Percentiles rank a stretch among this genome's conserved stretches.
Evolutionary conservation across 2,797 vertebrate genomes (phyloP).

Genomic region (Antennarius maculatus): DNA sequence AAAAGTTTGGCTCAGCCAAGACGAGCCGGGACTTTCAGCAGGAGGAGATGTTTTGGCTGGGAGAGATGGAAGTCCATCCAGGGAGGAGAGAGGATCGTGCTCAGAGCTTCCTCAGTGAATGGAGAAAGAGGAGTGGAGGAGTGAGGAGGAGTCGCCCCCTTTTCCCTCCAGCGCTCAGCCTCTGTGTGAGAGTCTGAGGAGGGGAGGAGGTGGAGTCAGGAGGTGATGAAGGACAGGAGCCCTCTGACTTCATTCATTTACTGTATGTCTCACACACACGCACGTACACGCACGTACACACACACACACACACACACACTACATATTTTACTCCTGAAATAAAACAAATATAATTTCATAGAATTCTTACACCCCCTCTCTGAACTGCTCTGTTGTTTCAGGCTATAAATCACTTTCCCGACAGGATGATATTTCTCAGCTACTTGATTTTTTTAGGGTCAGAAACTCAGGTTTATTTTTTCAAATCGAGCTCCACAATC

Average conservation of each 20-base stretch:
- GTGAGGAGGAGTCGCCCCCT: slow-evolving; percentile 79
- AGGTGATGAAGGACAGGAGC: slow-evolving; percentile 75
- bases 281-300: slow-evolving; percentile 10
- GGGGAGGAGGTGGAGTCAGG: slow-evolving; percentile 84
- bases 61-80: slow-evolving; percentile 61
- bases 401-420: background rate
- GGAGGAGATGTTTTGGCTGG: background rate
- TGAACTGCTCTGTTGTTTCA: background rate
- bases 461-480: background rate
- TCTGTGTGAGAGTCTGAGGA: slow-evolving; percentile 65
- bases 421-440: slow-evolving; percentile 5
- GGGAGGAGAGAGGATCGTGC: slow-evolving; percentile 49
- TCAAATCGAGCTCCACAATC: background rate
- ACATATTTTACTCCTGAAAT: background rate
- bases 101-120: slow-evolving; percentile 69
- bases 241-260: slow-evolving; percentile 84
- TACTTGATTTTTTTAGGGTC: background rate
- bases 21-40: slow-evolving; percentile 18
- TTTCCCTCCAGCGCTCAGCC: slow-evolving; percentile 82
- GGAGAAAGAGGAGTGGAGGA: slow-evolving; percentile 69
- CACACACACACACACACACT: slow-evolving; percentile 14
- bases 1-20: background rate
- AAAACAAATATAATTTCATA: background rate
- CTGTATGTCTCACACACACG: slow-evolving; percentile 39
- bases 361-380: background rate